A percentile compares a stretch with the other conserved stretches of the same genome.
Evolutionary conservation across 2,888 invertebrate species (phyloP).

Genomic region (Ormyrus rosae): DNA sequence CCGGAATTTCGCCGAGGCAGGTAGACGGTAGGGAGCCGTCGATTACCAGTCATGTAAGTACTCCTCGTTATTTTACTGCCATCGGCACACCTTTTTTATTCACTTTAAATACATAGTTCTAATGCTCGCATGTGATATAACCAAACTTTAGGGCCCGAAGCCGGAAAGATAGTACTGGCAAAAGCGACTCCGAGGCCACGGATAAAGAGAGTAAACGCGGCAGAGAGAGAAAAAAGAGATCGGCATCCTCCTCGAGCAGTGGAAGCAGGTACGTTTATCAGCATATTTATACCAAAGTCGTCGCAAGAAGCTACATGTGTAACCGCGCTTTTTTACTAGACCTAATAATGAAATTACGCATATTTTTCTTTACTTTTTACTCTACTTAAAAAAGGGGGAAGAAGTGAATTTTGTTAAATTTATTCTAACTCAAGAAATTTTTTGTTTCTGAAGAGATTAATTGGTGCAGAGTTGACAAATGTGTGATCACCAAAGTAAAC

Average conservation of each 20-base stretch:
- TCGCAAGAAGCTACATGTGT: too few relatives aligned
- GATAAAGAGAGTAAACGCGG: slow-evolving; percentile 85
- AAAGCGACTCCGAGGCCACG: slow-evolving; percentile 80
- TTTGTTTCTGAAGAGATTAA: not conserved
- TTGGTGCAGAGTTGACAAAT: not conserved
- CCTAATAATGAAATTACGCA: too few relatives aligned
- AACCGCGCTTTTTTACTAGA: too few relatives aligned
- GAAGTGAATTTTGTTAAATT: not conserved
- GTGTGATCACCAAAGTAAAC: slow-evolving; percentile 7
- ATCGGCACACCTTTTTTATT: not conserved
- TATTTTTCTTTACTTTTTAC: too few relatives aligned
- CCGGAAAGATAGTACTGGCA: slow-evolving; percentile 78
- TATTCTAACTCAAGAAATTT: not conserved
- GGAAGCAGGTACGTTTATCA: slow-evolving; percentile 82
- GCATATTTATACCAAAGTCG: too few relatives aligned
- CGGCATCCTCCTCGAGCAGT: slow-evolving; percentile 88
- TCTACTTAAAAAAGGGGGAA: too few relatives aligned
- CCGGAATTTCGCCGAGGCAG: slow-evolving; percentile 41
- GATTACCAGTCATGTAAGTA: slow-evolving; percentile 51
- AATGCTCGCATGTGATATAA: slow-evolving; percentile 31
- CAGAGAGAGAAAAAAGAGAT: slow-evolving; percentile 81
- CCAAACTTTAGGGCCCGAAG: slow-evolving; percentile 82
- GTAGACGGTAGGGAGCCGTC: slow-evolving; percentile 34
- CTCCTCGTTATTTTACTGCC: not conserved
- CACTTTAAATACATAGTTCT: not conserved